Percentiles rank a stretch among this genome's conserved stretches.
Conservation (phyloP, 2,888 invertebrate species). For the Sminthurides aquaticus region DNA sequence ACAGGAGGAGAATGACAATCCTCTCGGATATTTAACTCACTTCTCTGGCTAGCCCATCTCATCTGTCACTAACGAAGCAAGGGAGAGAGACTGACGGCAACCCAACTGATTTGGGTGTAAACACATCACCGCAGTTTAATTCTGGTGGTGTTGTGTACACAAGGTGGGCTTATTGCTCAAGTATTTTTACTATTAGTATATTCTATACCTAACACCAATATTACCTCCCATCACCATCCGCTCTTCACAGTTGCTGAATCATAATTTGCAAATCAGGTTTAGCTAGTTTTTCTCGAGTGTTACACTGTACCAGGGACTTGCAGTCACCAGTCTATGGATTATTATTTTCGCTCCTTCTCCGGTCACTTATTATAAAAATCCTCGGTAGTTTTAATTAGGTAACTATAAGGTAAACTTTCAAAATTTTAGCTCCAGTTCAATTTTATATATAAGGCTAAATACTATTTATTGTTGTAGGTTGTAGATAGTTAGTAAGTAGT, state of each 20-base stretch:
- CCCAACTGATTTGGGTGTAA: not conserved
- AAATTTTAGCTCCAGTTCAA: no score
- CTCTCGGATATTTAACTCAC: not conserved
- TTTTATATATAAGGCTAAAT: not conserved
- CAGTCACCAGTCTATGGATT: no score
- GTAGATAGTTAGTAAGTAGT: no score
- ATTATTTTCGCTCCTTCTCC: no score
- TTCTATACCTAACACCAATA: no score
- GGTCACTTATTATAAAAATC: no score
- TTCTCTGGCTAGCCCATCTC: not conserved
- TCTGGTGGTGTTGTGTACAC: not conserved
- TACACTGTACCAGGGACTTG: not conserved
- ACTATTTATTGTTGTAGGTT: no score
- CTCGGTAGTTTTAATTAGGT: no score
- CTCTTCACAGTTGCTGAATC: not conserved
- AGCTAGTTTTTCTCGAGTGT: not conserved
- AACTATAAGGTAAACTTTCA: no score
- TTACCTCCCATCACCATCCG: no score
- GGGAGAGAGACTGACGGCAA: not conserved
- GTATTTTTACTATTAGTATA: not conserved
- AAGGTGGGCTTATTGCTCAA: not conserved
- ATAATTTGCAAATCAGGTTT: not conserved
- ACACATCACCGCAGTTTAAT: not conserved
- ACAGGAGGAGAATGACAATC: not conserved
- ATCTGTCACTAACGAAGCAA: not conserved